Evolutionary conservation across 1,140 invertebrate genomes (phyloP).

Genomic region (Probaryconus sp.): DNA sequence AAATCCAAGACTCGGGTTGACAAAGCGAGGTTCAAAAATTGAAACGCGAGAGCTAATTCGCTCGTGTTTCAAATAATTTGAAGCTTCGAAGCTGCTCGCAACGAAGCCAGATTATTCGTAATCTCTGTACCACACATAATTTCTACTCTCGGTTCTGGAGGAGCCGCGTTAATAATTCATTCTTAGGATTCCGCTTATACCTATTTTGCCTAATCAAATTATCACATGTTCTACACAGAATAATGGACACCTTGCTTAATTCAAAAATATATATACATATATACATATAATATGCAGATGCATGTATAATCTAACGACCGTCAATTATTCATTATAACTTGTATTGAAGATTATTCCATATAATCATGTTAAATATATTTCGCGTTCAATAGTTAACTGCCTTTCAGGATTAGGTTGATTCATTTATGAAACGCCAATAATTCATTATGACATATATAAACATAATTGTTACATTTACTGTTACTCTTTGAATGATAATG

Average conservation of each 20-base stretch:
- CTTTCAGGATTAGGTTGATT: conserved; percentile 10
- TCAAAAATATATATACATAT: conserved; percentile 44
- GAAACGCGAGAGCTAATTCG: conserved; percentile 42
- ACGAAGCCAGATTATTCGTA: conserved; percentile 61
- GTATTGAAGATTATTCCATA: conserved; percentile 12
- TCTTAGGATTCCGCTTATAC: conserved; percentile 59
- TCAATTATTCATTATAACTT: conserved; percentile 3
- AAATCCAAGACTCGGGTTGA: conserved; percentile 29
- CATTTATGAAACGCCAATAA: conserved; percentile 9
- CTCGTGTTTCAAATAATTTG: conserved; percentile 52
- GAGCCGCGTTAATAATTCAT: conserved; percentile 58
- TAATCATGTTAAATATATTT: conserved; percentile 24
- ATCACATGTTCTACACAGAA: conserved; percentile 53
- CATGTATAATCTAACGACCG: conserved; percentile 18
- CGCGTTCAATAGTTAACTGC: conserved; percentile 12
- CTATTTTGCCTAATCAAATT: conserved; percentile 61
- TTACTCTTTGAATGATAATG: too few species aligned
- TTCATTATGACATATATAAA: too few species aligned
- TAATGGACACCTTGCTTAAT: conserved; percentile 49
- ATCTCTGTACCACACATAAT: conserved; percentile 58
- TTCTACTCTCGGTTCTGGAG: conserved; percentile 52
- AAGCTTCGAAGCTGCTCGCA: conserved; percentile 42
- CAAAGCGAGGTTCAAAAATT: conserved; percentile 42
- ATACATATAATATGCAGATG: not conserved
- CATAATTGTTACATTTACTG: too few species aligned